A percentile compares a stretch with the other conserved stretches of the same genome.
Evolutionary conservation across 2,888 invertebrate genomes (phyloP).

Genomic region (Mactromeris polynyma): DNA sequence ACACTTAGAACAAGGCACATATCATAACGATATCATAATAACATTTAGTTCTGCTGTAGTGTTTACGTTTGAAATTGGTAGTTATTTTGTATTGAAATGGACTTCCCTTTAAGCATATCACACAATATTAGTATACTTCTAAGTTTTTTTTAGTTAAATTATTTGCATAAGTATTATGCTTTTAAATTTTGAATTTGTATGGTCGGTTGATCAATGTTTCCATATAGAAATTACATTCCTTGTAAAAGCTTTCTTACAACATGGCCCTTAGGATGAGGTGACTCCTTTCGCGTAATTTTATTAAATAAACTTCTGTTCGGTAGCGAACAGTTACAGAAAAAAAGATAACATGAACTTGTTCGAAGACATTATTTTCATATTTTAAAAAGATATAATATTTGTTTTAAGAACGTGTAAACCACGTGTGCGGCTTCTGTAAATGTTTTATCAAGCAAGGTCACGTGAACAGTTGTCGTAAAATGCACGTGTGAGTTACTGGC

Average conservation of each 20-base stretch:
- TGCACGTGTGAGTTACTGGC: constrained; percentile 13
- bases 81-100: background rate
- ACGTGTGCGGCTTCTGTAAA: background rate
- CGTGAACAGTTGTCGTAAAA: background rate
- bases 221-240: background rate
- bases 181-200: background rate
- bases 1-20: background rate
- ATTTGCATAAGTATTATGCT: background rate
- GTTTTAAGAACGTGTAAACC: background rate
- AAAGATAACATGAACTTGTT: too few species aligned
- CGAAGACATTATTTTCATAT: background rate
- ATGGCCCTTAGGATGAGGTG: background rate
- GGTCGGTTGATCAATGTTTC: background rate
- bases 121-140: background rate
- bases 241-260: background rate
- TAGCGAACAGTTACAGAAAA: too few species aligned
- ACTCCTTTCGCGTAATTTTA: too few species aligned
- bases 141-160: background rate
- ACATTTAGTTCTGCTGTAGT: background rate
- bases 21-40: background rate
- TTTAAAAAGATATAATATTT: background rate
- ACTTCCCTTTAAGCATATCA: background rate
- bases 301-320: too few species aligned
- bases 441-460: background rate
- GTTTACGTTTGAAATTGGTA: background rate